Evolutionary conservation across 2,113 vertebrate species (phyloP), one percentile per base, ranked within the genome.

Genomic region (Pseudorasbora parva): DNA sequence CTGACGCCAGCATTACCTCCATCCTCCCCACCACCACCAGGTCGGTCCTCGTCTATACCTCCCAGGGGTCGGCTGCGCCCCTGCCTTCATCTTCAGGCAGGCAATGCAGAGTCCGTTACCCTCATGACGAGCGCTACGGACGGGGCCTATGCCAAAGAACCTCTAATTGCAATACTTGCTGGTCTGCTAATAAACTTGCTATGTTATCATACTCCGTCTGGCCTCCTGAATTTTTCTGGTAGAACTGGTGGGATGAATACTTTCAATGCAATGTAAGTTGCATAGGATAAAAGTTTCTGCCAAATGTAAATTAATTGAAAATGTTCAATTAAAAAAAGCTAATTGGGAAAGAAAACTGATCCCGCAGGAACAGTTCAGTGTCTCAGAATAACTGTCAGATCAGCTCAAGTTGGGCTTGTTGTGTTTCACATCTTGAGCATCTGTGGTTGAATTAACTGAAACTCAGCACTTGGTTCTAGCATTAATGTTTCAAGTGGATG

Each of bases 341-440:
- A 6, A 56, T n/a, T 76, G 37, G 19, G 45, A 77, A 57, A 57
- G 41, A 45, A 71, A 71, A 12, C 37, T 56, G 19, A 76, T 76
- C 51, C 45, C 27, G 37, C 5, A 23, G 8, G 11, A 76, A n/a
- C 51, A 57, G 19, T 56, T 54, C 17, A 41, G 19, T 76, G 71
- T 17, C 45, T 74, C 27, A 6, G 5, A 76, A 76, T 76, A 33
- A 75, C 27, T 33, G 19, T 21, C 49, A 30, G 19, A 54, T 37
- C 11, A 37, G 21, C 51, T 54, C 4, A 57, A 14, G 27, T 57
- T 76, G 15, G 37, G 17, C 54, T 23, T 57, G 10, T 11, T n/a
- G 10, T 56, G 33, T 49, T 30, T 54, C 47, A 33, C 47, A n/a
- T 21, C 47, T 45, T 19, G 21, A 43, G 14, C 12, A 45, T 60